Base-by-base conservation (phyloP, 2,888 invertebrate species). In the Hoplodrina blanda region DNA sequence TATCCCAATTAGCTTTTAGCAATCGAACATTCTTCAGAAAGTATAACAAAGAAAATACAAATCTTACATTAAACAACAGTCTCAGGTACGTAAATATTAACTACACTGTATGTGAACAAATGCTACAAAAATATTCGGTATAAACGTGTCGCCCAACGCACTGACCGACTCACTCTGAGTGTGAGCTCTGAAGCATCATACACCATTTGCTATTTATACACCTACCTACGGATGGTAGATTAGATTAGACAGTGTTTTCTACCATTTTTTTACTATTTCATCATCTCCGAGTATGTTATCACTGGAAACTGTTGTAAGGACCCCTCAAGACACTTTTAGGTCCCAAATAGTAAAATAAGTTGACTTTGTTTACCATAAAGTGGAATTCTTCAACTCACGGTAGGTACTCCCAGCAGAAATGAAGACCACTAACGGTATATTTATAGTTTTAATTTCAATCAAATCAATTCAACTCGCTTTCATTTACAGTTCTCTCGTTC, bases 181-280 rank as follows among this genome's bases (percentile, higher is more conserved):
- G 13, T 15, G 33, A 61, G 33, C 19, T 19, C 30, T 19, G 1
- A 49, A 50, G 19, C 33, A 17, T 46, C 46, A 46, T 46, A 50
- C 50, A 33, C 61, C 15, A 61, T 61, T 33, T 61, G 30, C 19
- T 61, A 61, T 61, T 50, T 61, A 33, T 33, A 61, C 4, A 61
- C 8, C 19, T 44, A 17, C 49, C 10, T 15, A 11, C 30, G 4
- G 17, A 17, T 13, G 46, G 10, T 20, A 11, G 4, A 33, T 46
- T 46, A 46, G 50, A 61, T 50, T 33, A 50, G 49, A 30, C 49
- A 20, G 33, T 0, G 19, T 50, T 61, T 61, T 50, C 30, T 11
- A 20, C 15, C 15, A n/a, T 3, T 13, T 7, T 8, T 49, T n/a
- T 8, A 33, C 20, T 50, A 50, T 50, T 61, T 33, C 61, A 33